These are phyloP conservation scores for Blastomussa wellsi DNA, from an alignment of 92 coral and sea anemone genomes.

Conservation along the genomic window DNA sequence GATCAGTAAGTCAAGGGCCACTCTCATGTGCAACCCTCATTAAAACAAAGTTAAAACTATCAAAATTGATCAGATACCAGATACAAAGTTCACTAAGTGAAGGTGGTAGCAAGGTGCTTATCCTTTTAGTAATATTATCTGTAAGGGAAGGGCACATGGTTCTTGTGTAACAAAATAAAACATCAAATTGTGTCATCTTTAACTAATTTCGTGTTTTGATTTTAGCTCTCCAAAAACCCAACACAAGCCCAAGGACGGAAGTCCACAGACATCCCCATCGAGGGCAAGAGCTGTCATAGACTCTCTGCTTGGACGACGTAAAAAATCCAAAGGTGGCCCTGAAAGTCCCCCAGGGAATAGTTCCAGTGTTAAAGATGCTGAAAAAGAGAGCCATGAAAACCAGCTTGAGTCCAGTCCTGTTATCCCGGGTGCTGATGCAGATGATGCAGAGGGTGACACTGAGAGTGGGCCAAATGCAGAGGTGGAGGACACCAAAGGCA, in stretches of 20 bases:
- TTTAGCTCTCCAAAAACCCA: slow-evolving; percentile 34
- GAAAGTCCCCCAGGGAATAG: slow-evolving; percentile 16
- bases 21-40: too few relatives aligned
- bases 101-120: too few relatives aligned
- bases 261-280: slow-evolving; percentile 20
- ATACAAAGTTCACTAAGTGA: too few relatives aligned
- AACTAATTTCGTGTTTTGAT: not conserved
- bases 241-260: slow-evolving; percentile 20
- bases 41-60: too few relatives aligned
- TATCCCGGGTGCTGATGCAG: not conserved
- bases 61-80: too few relatives aligned
- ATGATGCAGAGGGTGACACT: not conserved
- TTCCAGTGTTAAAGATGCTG: slow-evolving; percentile 1
- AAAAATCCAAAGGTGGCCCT: slow-evolving; percentile 34
- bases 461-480: not conserved
- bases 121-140: too few relatives aligned
- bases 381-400: not conserved
- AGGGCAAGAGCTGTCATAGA: slow-evolving; percentile 14
- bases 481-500: not conserved
- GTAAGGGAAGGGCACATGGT: too few relatives aligned
- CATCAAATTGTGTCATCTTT: not conserved
- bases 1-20: too few relatives aligned
- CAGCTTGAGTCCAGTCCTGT: not conserved
- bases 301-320: slow-evolving; percentile 26
- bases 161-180: too few relatives aligned